Evolutionary conservation across 2,113 vertebrate species (phyloP).

Genomic region (Crotophaga sulcirostris): DNA sequence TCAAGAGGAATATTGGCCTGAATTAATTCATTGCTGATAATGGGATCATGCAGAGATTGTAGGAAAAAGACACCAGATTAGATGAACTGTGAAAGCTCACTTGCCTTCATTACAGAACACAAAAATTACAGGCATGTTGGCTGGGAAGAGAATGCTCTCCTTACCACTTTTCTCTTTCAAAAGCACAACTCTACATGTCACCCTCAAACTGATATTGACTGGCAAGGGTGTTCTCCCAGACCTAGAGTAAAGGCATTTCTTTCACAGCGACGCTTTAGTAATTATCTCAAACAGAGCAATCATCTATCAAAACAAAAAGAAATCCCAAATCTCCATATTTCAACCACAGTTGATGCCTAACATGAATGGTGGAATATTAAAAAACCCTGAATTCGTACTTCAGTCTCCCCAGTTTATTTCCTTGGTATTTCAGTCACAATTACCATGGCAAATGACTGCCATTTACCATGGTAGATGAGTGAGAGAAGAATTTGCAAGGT

Average conservation of each 20-base stretch:
- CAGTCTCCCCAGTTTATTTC: background rate
- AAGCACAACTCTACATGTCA: background rate
- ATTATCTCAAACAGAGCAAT: background rate
- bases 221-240: background rate
- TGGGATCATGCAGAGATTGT: background rate
- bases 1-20: background rate
- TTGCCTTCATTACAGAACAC: background rate
- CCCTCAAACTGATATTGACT: background rate
- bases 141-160: background rate
- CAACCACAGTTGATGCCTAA: background rate
- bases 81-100: background rate
- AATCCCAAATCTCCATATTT: background rate
- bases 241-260: background rate
- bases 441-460: background rate
- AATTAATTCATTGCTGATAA: background rate
- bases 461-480: background rate
- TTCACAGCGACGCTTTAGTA: background rate
- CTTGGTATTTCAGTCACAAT: background rate
- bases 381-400: background rate
- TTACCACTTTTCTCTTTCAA: background rate
- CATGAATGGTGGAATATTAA: constrained; percentile 6
- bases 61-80: background rate
- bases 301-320: background rate
- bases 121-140: background rate
- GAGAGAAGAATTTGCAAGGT: constrained; percentile 12